Percentiles rank a stretch among this genome's conserved stretches.
phyloP scores from a whole-genome alignment of 2,113 vertebrate genomes.

The Circaetus gallicus region DNA sequence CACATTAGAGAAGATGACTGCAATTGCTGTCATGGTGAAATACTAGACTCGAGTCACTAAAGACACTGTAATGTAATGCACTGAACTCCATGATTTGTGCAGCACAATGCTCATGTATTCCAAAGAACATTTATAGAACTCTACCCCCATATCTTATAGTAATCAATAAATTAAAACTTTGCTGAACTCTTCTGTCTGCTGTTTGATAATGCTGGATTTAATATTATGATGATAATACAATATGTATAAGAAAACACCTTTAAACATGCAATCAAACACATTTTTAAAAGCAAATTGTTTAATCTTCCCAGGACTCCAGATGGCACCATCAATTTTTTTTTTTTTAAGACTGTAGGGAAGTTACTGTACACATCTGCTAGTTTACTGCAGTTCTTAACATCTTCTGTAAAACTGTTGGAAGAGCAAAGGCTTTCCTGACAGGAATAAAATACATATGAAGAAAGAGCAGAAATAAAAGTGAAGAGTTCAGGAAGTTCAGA shows the following conservation, averaged over 20 bases:
- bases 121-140: neutral
- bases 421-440: conserved; percentile 50
- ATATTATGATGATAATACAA: neutral
- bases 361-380: neutral
- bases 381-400: conserved; percentile 32
- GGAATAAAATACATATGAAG: conserved; percentile 17
- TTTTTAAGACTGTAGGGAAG: neutral
- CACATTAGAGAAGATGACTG: neutral
- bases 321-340: conserved; percentile 12
- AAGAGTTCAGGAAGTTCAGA: conserved; percentile 54
- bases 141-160: neutral
- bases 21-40: neutral
- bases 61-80: neutral
- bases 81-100: neutral
- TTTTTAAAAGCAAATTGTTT: conserved; percentile 32
- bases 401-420: conserved; percentile 35
- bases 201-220: neutral
- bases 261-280: neutral
- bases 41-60: neutral
- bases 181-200: neutral
- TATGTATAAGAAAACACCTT: neutral
- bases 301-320: conserved; percentile 43
- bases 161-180: neutral
- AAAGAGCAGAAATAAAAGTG: conserved; percentile 45
- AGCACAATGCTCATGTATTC: neutral